phyloP scores from a whole-genome alignment of 2,888 invertebrate genomes.

The Conus canariensis region DNA sequence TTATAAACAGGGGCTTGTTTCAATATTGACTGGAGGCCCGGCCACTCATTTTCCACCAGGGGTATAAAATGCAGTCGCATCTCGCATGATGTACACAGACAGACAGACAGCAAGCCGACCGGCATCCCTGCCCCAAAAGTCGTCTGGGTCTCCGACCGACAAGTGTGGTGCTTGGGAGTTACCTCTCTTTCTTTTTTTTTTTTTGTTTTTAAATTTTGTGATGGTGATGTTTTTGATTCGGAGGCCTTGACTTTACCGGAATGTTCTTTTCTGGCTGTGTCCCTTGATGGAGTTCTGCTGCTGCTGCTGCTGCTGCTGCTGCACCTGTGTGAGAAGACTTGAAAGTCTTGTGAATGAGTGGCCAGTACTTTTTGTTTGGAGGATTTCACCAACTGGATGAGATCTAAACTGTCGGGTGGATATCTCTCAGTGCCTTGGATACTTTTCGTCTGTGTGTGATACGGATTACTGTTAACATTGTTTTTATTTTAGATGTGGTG shows the following conservation, averaged over 20 bases:
- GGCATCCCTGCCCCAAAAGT: conserved; percentile 22
- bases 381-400: no score
- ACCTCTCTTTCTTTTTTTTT: not conserved
- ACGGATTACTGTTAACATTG: not conserved
- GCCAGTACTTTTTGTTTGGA: no score
- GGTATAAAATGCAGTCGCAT: conserved; percentile 40
- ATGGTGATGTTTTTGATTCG: not conserved
- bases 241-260: no score
- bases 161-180: conserved; percentile 1
- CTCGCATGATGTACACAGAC: not conserved
- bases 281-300: not conserved
- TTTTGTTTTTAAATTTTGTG: not conserved
- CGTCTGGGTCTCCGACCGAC: not conserved
- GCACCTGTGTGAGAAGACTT: not conserved
- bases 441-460: no score
- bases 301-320: not conserved
- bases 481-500: not conserved
- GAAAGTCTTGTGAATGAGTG: no score
- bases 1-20: conserved; percentile 54
- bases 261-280: not conserved
- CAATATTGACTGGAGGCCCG: conserved; percentile 48
- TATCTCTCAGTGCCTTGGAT: no score
- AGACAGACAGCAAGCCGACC: not conserved
- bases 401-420: no score
- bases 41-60: conserved; percentile 39